Conservation (phyloP, 1,140 invertebrate genomes). For the Heliconius nattereri region DNA sequence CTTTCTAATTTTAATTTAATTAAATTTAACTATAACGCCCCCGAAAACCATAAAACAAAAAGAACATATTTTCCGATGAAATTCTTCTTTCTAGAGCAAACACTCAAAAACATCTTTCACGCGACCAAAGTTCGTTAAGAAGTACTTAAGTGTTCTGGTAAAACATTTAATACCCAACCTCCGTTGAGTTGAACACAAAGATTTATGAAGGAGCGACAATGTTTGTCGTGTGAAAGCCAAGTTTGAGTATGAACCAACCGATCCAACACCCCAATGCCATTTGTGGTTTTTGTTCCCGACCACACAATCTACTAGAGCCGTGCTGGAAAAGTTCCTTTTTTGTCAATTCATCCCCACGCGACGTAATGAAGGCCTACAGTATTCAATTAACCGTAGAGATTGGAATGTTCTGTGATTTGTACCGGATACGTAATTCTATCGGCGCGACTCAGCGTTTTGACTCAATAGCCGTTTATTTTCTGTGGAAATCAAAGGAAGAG, state of each 20-base stretch:
- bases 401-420: conserved; percentile 75
- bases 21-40: not conserved
- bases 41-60: conserved; percentile 4
- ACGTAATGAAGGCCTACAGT: conserved; percentile 72
- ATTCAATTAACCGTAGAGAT: conserved; percentile 74
- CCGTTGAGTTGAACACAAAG: conserved; percentile 40
- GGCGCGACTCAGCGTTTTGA: conserved; percentile 36
- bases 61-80: conserved; percentile 2
- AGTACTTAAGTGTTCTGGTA: conserved; percentile 58
- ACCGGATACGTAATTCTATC: conserved; percentile 64
- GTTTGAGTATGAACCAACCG: conserved; percentile 53
- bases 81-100: conserved; percentile 17
- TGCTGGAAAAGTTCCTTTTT: conserved; percentile 68
- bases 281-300: conserved; percentile 71
- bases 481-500: not conserved
- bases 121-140: conserved; percentile 57
- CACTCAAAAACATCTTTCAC: conserved; percentile 46
- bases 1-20: not conserved
- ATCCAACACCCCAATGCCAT: conserved; percentile 59
- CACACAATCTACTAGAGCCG: conserved; percentile 46
- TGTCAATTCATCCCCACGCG: conserved; percentile 55
- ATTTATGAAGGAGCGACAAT: conserved; percentile 58
- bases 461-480: not conserved
- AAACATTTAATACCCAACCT: conserved; percentile 62
- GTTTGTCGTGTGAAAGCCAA: conserved; percentile 60